Evolutionary conservation across 1,140 invertebrate species (phyloP).

Genomic region (Papilio glaucus): DNA sequence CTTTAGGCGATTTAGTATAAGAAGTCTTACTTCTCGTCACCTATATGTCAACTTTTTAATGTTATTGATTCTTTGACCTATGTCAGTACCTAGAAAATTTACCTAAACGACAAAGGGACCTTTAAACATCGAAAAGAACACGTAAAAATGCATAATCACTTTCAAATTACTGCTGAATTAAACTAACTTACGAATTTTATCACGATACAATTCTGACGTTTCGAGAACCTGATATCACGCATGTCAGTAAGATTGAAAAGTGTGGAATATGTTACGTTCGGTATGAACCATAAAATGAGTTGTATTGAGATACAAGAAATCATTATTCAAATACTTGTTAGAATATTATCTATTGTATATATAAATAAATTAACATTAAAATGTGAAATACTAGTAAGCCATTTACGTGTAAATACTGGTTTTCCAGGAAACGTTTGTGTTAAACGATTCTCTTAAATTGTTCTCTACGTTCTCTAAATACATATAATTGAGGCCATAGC

Average conservation of each 20-base stretch:
- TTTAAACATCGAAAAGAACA: no score
- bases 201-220: neutral
- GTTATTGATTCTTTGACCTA: no score
- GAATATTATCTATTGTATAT: neutral
- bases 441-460: constrained; percentile 5
- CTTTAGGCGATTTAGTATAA: no score
- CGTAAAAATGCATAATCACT: no score
- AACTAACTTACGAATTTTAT: neutral
- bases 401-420: neutral
- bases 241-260: neutral
- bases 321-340: neutral
- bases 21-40: no score
- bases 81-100: no score
- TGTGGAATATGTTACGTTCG: no score
- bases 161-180: neutral
- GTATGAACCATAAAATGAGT: neutral
- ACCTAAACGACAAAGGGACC: no score
- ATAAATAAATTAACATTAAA: neutral
- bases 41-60: no score
- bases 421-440: constrained; percentile 16
- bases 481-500: neutral
- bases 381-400: constrained; percentile 3
- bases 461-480: neutral
- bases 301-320: neutral
- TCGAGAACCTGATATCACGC: neutral